phyloP scores from a whole-genome alignment of 2,797 vertebrate species.

The Gambusia yucatana region DNA sequence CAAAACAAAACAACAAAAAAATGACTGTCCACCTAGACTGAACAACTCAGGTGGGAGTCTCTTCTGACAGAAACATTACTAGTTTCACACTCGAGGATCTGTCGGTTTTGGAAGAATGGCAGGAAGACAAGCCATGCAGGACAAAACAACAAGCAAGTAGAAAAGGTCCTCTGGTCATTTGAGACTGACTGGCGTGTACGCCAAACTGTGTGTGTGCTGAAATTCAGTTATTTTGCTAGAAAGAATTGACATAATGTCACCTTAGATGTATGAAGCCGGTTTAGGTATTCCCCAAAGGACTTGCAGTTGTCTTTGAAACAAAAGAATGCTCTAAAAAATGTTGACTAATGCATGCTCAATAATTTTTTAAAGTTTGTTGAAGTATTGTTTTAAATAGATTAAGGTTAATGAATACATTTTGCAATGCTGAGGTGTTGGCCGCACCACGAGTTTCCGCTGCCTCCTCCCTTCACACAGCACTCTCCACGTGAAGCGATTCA shows the following conservation, averaged over 20 bases:
- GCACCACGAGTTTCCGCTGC: slow-evolving; percentile 11
- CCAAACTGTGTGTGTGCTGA: background rate
- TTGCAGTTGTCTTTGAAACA: background rate
- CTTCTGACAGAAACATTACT: background rate
- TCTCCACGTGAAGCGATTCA: slow-evolving; percentile 55
- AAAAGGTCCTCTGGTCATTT: background rate
- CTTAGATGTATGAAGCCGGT: background rate
- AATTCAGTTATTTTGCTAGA: background rate
- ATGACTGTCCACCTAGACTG: background rate
- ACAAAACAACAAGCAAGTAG: background rate
- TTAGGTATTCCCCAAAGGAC: background rate
- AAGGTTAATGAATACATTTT: background rate
- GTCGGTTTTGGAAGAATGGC: background rate
- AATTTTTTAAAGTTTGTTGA: background rate
- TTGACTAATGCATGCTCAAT: background rate
- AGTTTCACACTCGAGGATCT: background rate
- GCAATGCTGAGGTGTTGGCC: slow-evolving; percentile 59
- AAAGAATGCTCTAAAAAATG: background rate
- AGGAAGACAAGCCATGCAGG: background rate
- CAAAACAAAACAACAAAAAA: background rate
- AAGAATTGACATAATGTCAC: background rate
- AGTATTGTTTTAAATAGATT: background rate
- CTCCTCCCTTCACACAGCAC: slow-evolving; percentile 21
- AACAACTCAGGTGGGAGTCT: background rate
- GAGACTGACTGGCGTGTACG: background rate